A percentile compares a stretch with the other conserved stretches of the same genome.
Evolutionary conservation across 2,113 vertebrate genomes (phyloP).

Genomic region (Polypterus senegalus): DNA sequence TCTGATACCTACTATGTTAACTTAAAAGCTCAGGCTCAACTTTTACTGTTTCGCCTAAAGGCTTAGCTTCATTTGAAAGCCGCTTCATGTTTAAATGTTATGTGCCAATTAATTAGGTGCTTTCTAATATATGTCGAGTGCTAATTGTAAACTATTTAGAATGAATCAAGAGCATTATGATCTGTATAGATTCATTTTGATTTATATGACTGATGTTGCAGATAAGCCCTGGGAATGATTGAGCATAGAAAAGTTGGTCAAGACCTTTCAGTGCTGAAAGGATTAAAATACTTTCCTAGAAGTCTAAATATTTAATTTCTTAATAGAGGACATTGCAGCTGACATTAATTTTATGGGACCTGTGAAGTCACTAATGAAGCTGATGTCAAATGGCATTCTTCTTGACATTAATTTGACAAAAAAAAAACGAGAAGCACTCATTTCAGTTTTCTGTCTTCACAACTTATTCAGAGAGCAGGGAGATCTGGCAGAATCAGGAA

Average conservation of each 20-base stretch:
- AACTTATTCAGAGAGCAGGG: slow-evolving; percentile 14
- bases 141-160: slow-evolving; percentile 33
- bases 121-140: slow-evolving; percentile 30
- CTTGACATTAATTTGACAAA: slow-evolving; percentile 27
- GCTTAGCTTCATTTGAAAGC: slow-evolving; percentile 27
- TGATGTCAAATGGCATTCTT: slow-evolving; percentile 25
- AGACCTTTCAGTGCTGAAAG: slow-evolving; percentile 17
- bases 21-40: slow-evolving; percentile 7
- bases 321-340: slow-evolving; percentile 30
- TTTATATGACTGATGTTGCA: slow-evolving; percentile 21
- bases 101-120: slow-evolving; percentile 36
- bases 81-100: slow-evolving; percentile 36
- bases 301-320: slow-evolving; percentile 41
- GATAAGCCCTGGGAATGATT: slow-evolving; percentile 22
- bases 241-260: slow-evolving; percentile 9
- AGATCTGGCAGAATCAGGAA: slow-evolving; percentile 7
- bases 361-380: slow-evolving; percentile 31
- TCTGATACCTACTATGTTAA: not conserved
- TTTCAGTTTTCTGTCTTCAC: slow-evolving; percentile 11
- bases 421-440: slow-evolving; percentile 6
- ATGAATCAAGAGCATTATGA: slow-evolving; percentile 20
- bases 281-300: slow-evolving; percentile 28
- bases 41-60: slow-evolving; percentile 17
- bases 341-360: slow-evolving; percentile 31
- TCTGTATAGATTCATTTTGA: slow-evolving; percentile 24